phyloP scores from a whole-genome alignment of 2,797 vertebrate genomes.

The Trachops cirrhosus region DNA sequence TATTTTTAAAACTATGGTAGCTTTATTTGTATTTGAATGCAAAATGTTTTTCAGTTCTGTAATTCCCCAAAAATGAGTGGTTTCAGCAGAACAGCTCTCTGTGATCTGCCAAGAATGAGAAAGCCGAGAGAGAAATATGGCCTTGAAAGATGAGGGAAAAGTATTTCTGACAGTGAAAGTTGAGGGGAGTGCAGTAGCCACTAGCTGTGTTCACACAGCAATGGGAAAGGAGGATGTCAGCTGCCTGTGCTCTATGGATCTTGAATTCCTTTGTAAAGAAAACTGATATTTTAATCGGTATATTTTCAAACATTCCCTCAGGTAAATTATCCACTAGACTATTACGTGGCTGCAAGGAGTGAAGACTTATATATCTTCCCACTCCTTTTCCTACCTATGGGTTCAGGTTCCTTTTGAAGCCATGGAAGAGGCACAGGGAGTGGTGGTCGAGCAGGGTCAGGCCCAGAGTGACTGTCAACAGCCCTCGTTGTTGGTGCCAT shows the following conservation, averaged over 20 bases:
- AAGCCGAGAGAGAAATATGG: neutral
- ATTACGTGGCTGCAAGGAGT: neutral
- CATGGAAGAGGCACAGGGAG: too few species aligned
- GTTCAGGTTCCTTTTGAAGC: neutral
- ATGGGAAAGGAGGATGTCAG: neutral
- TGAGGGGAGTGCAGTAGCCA: neutral
- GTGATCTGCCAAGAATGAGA: neutral
- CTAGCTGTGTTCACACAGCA: neutral
- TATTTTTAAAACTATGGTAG: neutral
- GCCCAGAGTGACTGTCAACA: neutral
- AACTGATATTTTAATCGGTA: neutral
- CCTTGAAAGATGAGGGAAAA: neutral
- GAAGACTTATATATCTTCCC: neutral
- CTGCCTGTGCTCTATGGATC: neutral
- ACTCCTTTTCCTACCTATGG: neutral
- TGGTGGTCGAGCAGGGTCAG: neutral
- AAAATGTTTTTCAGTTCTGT: slow-evolving; percentile 33
- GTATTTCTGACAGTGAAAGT: neutral
- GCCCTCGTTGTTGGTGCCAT: neutral
- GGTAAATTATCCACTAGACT: neutral
- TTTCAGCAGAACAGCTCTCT: neutral
- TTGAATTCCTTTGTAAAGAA: neutral
- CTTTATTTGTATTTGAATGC: slow-evolving; percentile 42
- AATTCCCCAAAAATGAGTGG: neutral
- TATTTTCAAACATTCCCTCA: neutral